Evolutionary conservation across 30 jellyfish, hydroid and myxozoan genomes (phyloP), one percentile per base, ranked within the genome.

Genomic region (Hydractinia symbiolongicarpus): DNA sequence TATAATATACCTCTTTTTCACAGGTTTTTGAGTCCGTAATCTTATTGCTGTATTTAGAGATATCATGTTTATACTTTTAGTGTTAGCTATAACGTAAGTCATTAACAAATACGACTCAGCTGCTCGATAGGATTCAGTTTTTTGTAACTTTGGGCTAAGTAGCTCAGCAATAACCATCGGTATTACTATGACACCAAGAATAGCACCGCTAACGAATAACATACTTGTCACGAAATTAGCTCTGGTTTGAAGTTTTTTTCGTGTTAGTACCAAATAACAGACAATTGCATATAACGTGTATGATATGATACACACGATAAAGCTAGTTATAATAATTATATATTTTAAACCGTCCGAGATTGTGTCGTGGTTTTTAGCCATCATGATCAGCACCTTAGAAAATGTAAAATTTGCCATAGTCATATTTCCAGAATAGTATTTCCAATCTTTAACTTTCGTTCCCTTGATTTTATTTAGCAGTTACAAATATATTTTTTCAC

Each of bases 101-200:
- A 64, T 13, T 7, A 51, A n/a, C 16, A 64, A 51, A 51, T 64
- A 64, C 19, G 52, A 44, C 19, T 7, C 40, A 64, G 40, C 16
- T 6, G 74, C 19, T 13, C 9, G 40, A 4, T 6, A 64, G 4
- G 7, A n/a, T 13, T 6, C 9, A 13, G 17, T n/a, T 44, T 4
- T 44, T 64, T 7, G 52, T 13, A 64, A 13, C 40, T 64, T 13
- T n/a, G 19, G 9, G 74, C 40, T n/a, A 64, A 6, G 40, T 6
- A 64, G 74, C 40, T 64, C 74, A 64, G 40, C 74, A 64, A 64
- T 51, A 7, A 51, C 4, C 74, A 64, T 64, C 4, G 74, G 74
- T 64, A 64, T 64, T 7, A 51, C 40, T n/a, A 64, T 51, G 7
- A 64, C 19, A 64, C 8, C 40, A 7, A 51, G 19, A n/a, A 64